Evolutionary conservation across 2,888 invertebrate species (phyloP).

Genomic region (Zhuqinia jingwanae): DNA sequence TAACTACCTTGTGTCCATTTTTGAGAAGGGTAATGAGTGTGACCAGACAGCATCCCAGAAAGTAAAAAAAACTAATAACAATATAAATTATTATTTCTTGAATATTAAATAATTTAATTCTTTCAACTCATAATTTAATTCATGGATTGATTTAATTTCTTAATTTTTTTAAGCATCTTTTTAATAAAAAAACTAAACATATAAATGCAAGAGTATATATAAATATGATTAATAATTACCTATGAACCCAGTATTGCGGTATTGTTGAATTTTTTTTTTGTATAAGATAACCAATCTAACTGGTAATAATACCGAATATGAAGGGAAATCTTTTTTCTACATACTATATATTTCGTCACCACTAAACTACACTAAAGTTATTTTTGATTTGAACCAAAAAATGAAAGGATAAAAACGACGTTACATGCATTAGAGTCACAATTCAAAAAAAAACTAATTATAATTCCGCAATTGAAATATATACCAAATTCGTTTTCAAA

Average conservation of each 20-base stretch:
- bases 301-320: too few relatives aligned
- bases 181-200: neutral
- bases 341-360: too few relatives aligned
- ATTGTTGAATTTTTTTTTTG: neutral
- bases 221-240: neutral
- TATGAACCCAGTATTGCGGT: conserved; percentile 25
- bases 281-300: neutral
- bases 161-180: neutral
- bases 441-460: too few relatives aligned
- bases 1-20: neutral
- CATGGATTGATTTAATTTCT: neutral
- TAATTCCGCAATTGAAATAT: too few relatives aligned
- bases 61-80: neutral
- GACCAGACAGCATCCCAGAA: conserved; percentile 65
- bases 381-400: too few relatives aligned
- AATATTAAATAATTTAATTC: neutral
- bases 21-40: conserved; percentile 47
- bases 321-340: too few relatives aligned
- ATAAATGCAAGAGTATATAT: neutral
- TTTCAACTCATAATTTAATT: neutral
- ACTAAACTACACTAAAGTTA: too few relatives aligned
- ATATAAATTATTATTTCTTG: neutral
- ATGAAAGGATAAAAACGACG: too few relatives aligned
- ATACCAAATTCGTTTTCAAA: too few relatives aligned
- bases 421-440: too few relatives aligned